Base-by-base conservation (phyloP, 1,140 invertebrate genomes). In the Conus ventricosus region DNA sequence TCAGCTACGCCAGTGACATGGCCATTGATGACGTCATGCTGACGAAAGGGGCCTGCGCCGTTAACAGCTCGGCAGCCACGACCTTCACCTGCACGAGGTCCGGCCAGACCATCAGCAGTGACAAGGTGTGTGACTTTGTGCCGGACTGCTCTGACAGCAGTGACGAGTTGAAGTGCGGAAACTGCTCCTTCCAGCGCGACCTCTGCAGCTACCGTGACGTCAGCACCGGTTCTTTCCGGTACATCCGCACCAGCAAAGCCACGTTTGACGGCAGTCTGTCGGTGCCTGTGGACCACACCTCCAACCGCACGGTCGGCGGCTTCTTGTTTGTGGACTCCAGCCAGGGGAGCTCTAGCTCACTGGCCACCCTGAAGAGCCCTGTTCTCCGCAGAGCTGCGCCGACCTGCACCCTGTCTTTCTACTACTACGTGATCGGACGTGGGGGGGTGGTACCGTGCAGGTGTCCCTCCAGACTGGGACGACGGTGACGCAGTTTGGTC, bases 11-110 rank as follows among this genome's bases (percentile, higher is more conserved):
- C 90, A 97, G 1, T 96, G 97, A 97, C 90, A 97, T 97, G 78
- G 97, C 97, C 0, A 96, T 98, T 13, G 97, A 98, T 93, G 97
- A 98, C 92, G 96, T 97, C 0, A 95, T 96, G 20, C 96, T 97
- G 90, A 75, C 88, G 53, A 91, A 94, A 87, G 94, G 94, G 91
- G 91, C 85, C 5, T 87, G 85, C 53, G 20, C 71, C n/a, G 39
- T 63, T 1, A 85, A 75, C 71, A 87, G 71, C 75, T 23, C 51
- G 23, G 11, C 82, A 0, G 8, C 85, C 10, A 87, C 87, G 0
- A 51, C 89, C 5, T 88, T 91, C 78, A 91, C 92, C 80, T 85
- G 91, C 51, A 91, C 93, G 54, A 86, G 88, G 15, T 89, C 86
- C 53, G 85, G 91, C 13, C 94, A 92, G 89, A 91, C 92, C 83